Evolutionary conservation across 2,888 invertebrate species (phyloP).

Genomic region (Ceraclea dissimilis): DNA sequence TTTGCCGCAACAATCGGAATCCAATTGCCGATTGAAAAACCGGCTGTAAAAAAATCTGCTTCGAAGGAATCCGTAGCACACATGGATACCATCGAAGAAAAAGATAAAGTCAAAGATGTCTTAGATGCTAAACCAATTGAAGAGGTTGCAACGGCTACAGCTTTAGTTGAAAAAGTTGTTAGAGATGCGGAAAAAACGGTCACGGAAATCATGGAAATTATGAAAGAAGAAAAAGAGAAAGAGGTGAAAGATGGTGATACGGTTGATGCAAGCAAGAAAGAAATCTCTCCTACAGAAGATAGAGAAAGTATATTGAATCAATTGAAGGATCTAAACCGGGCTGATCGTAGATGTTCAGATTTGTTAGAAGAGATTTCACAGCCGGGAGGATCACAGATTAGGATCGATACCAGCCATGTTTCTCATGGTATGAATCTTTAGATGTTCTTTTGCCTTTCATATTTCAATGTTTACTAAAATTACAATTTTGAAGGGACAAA

Average conservation of each 20-base stretch:
- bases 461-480: not conserved
- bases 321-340: constrained; percentile 43
- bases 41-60: not conserved
- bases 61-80: constrained; percentile 10
- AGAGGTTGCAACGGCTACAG: constrained; percentile 8
- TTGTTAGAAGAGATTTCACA: constrained; percentile 47
- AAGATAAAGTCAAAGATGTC: not conserved
- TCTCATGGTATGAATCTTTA: constrained; percentile 38
- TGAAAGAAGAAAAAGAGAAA: constrained; percentile 6
- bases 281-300: constrained; percentile 24
- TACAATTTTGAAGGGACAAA: not conserved
- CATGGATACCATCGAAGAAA: not conserved
- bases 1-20: constrained; percentile 14
- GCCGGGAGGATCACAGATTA: constrained; percentile 38
- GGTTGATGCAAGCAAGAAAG: constrained; percentile 13
- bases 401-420: constrained; percentile 45
- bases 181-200: constrained; percentile 14
- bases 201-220: constrained; percentile 14
- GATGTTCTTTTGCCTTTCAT: not conserved
- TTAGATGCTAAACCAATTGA: constrained; percentile 8
- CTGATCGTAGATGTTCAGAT: constrained; percentile 39
- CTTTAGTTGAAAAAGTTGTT: constrained; percentile 12
- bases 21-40: constrained; percentile 10
- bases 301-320: constrained; percentile 38
- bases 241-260: constrained; percentile 5